Conservation (phyloP, 2,888 invertebrate species). For the Cephonodes hylas region DNA sequence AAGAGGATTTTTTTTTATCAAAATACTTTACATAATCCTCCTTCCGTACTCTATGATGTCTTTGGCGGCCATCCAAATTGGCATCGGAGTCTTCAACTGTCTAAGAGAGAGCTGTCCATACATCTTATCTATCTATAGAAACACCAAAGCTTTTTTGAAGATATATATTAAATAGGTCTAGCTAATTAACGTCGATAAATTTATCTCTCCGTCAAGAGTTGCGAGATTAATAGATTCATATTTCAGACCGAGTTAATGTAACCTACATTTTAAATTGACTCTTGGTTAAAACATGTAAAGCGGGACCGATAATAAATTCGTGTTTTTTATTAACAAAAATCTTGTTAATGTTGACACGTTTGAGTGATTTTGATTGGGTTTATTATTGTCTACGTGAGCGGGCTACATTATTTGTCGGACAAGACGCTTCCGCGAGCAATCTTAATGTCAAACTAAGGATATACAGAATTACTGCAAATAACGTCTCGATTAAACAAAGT, state of each 20-base stretch:
- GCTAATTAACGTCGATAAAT: conserved; percentile 35
- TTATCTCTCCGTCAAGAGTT: conserved; percentile 26
- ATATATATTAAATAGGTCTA: conserved; percentile 22
- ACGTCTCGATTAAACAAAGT: not conserved
- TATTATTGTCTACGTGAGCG: not conserved
- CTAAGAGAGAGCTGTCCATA: conserved; percentile 21
- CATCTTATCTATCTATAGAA: conserved; percentile 24
- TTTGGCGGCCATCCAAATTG: conserved; percentile 62
- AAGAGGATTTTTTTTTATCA: conserved; percentile 32
- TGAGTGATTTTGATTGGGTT: not conserved
- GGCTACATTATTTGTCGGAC: not conserved
- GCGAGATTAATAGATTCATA: conserved; percentile 28
- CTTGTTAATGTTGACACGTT: not conserved
- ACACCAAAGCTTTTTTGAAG: conserved; percentile 21
- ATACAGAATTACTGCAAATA: not conserved
- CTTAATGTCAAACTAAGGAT: too few relatives aligned
- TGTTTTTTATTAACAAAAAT: conserved; percentile 26
- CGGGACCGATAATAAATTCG: conserved; percentile 25
- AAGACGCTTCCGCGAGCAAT: not conserved
- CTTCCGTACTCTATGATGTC: conserved; percentile 40
- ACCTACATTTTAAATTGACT: conserved; percentile 30
- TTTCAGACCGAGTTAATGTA: conserved; percentile 28
- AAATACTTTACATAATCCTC: conserved; percentile 25
- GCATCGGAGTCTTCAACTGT: conserved; percentile 30
- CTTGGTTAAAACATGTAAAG: conserved; percentile 22